Percentiles rank a stretch among this genome's conserved stretches.
phyloP scores from a whole-genome alignment of 2,888 invertebrate species.

The Yponomeuta plumbellus region DNA sequence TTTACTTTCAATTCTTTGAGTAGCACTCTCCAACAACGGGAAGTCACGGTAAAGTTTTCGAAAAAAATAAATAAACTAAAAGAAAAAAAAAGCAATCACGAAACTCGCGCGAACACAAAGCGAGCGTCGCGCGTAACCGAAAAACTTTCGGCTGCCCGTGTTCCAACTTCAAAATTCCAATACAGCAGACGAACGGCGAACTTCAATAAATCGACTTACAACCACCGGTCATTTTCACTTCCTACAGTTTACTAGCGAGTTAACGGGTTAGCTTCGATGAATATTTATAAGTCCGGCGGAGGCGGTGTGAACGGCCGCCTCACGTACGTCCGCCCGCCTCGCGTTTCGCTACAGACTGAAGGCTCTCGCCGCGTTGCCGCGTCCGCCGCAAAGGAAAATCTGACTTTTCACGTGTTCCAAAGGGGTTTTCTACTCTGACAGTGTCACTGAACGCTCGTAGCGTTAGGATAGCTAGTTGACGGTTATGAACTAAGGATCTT shows the following conservation, averaged over 20 bases:
- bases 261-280: neutral
- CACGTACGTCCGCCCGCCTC: neutral
- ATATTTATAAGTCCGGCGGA: neutral
- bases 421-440: neutral
- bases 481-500: no score
- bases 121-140: neutral
- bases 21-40: neutral
- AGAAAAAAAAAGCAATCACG: neutral
- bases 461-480: no score
- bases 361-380: neutral
- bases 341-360: neutral
- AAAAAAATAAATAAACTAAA: neutral
- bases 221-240: neutral
- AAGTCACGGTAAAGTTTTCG: neutral
- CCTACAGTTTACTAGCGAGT: neutral
- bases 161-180: neutral
- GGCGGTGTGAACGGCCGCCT: neutral
- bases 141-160: neutral
- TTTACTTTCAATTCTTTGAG: neutral
- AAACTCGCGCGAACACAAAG: neutral
- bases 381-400: neutral
- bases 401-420: neutral
- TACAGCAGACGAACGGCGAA: neutral
- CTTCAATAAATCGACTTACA: neutral
- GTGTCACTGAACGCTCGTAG: neutral